Base-by-base conservation (phyloP, 1,140 invertebrate species). In the Diorhabda sublineata region DNA sequence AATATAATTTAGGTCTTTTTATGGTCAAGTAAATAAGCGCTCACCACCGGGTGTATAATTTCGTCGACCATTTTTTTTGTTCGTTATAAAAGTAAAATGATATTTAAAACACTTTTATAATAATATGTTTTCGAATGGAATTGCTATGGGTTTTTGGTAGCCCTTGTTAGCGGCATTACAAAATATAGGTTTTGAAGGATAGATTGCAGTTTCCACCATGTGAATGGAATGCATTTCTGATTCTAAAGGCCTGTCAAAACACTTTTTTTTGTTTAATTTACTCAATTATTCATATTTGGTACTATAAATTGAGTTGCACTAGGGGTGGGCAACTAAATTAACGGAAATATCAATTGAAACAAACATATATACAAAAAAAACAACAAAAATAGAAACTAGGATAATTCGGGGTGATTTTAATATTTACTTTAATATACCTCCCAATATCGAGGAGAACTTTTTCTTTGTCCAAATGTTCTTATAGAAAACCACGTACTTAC, bases 1-100 rank as follows among this genome's bases (percentile, higher is more conserved):
- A 64, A 64, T 64, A 64, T 64, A 64, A 64, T 64, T 64, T 64
- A 45, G 63, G 52, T 47, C 47, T 64, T 64, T 64, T 64, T 64
- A 64, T 64, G 63, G 63, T 64, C 63, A 56, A 64, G 43, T 57
- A 64, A 64, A 64, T 64, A 64, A 64, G 63, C 63, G 56, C 63
- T 64, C 42, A 42, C 45, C 45, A 41, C 8, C 42, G n/a, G n/a
- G 63, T 26, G 42, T 64, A 56, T 64, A 64, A 64, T 64, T 64
- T 56, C 11, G 47, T 52, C 45, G 63, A 64, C 63, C 63, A 56
- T 64, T 64, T 64, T 64, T 64, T n/a, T 26, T 26, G 26, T 8
- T 52, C 6, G 63, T 64, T 64, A 64, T 57, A 64, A 64, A 64
- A 64, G 63, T 64, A 64, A 47, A 64, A 64, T 64, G 47, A 64